Evolutionary conservation across 92 coral and sea anemone genomes (phyloP), one percentile per base, ranked within the genome.

Genomic region (Diadumene lineata): DNA sequence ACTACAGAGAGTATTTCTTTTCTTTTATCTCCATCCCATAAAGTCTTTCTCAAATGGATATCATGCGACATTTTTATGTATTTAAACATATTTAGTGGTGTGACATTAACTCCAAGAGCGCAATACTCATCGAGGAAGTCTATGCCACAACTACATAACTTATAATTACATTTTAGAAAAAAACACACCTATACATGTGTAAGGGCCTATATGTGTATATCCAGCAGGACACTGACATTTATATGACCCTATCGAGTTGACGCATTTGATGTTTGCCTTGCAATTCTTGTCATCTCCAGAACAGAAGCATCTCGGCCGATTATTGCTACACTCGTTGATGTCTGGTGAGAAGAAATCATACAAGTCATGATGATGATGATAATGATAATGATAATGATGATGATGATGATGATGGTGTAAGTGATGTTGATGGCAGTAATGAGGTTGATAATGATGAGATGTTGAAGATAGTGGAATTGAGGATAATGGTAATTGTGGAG

Each of bases 171-270:
- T 34, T 11, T 30, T 11, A 31, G 34, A 38, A n/a, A 0, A 73
- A 68, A 43, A 53, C 58, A 3, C 19, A 74, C 79, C 79, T 24
- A 46, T 63, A 60, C 79, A 74, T n/a, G 29, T 60, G 31, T 34
- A 23, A 32, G 48, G 60, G 6, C 58, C 34, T 28, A 31, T 61
- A n/a, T 34, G 53, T 48, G 18, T 32, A 43, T 61, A 74, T 8
- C 79, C 79, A 4, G 61, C 62, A 8, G 66, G 79, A 74, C 79
- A 74, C 13, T 32, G 30, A 34, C 79, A 74, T 24, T 29, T 60
- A 44, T 21, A 74, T 29, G 19, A 3, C 28, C 79, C 79, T 19
- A 60, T 62, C 48, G 70, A 61, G 43, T 74, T 74, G 22, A 74
- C 28, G 64, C 79, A 74, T 9, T 53, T 38, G 48, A 38, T 38